Evolutionary conservation across 2,888 invertebrate genomes (phyloP).

Genomic region (Galerucella calmariensis): DNA sequence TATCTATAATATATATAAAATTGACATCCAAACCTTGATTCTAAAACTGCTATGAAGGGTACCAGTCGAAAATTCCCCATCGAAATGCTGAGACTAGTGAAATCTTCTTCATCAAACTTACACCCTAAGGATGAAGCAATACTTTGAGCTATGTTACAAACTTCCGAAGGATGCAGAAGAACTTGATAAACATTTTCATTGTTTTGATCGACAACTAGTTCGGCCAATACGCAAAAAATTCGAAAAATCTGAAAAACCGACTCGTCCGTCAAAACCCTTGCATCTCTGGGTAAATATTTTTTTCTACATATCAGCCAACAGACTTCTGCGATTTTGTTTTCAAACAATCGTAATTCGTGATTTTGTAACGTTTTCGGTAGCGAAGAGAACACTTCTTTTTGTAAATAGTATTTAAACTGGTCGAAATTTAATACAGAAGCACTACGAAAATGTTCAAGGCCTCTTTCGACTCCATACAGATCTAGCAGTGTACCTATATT

Average conservation of each 20-base stretch:
- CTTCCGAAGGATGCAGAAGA: conserved; percentile 76
- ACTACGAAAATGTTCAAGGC: conserved; percentile 81
- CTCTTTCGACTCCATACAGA: conserved; percentile 82
- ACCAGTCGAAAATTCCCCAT: conserved; percentile 73
- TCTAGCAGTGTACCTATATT: conserved; percentile 83
- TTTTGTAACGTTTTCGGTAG: conserved; percentile 72
- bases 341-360: conserved; percentile 70
- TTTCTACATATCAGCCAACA: conserved; percentile 85
- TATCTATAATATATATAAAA: neutral
- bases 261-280: conserved; percentile 72
- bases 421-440: conserved; percentile 77
- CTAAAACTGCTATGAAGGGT: conserved; percentile 80
- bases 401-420: conserved; percentile 80
- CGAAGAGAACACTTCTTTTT: conserved; percentile 79
- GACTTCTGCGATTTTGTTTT: conserved; percentile 78
- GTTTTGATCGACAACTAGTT: conserved; percentile 73
- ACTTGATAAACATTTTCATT: conserved; percentile 65
- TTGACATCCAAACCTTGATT: conserved; percentile 67
- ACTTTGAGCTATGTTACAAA: conserved; percentile 75
- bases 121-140: conserved; percentile 76
- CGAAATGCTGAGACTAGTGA: conserved; percentile 70
- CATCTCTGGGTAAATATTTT: conserved; percentile 70
- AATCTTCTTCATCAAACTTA: conserved; percentile 76
- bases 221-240: conserved; percentile 82
- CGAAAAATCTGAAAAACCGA: conserved; percentile 80